Evolutionary conservation across 2,113 vertebrate genomes (phyloP), one percentile per base, ranked within the genome.

Genomic region (Desmodus rotundus): DNA sequence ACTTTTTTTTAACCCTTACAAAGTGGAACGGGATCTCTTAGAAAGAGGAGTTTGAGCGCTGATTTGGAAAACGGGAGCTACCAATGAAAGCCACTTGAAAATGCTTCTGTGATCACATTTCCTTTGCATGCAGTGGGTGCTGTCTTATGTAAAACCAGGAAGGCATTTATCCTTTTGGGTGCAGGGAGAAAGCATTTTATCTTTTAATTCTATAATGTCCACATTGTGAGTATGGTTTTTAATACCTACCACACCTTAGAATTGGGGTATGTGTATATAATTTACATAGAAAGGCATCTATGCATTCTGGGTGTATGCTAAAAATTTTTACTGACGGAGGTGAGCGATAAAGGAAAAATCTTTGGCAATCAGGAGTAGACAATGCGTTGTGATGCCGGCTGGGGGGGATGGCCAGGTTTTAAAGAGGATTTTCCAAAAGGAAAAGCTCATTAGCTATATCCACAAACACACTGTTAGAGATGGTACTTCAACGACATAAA

Each of bases 1-100:
- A 74, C 87, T 88, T 93, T 93, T 56, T 94, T 96, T 96, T 77
- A 96, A 95, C 89, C 70, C 93, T 93, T 83, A 72, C 8, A n/a
- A 89, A 90, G 92, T 87, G 70, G 74, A 94, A 70, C 6, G 47
- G 41, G 45, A 74, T 58, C 72, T 91, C n/a, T 85, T 76, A 33
- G 70, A 89, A 81, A 56, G 43, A 63, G 38, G 28, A 56, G 16
- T 74, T 63, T 63, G 77, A 94, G 38, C 3, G n/a, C 43, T 83
- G 43, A 78, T 88, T 97, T 82, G 67, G 85, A 91, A 94, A 95
- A 94, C 22, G 31, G 22, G n/a, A 63, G 10, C 43, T 86, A 76
- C 7, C 14, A 0, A 36, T 72, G 92, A 83, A 91, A 96, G 87
- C 41, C 63, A 56, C 82, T 65, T 24, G 73, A 41, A 45, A 81